Conservation (phyloP, 1,140 invertebrate species). For the Drosophila sechellia region DNA sequence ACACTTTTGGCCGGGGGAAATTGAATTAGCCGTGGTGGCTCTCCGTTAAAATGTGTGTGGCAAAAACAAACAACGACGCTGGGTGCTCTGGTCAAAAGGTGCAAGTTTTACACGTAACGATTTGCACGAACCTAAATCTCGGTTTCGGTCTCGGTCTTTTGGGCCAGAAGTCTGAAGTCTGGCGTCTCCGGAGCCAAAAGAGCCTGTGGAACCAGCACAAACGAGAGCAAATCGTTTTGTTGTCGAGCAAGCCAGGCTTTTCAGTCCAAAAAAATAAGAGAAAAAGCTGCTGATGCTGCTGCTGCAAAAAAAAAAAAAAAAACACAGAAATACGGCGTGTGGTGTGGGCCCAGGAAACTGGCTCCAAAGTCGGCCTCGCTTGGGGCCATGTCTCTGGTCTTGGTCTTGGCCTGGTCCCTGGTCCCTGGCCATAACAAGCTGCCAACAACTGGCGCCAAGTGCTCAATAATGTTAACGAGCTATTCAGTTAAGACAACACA, state of each 20-base stretch:
- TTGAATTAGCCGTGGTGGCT: constrained; percentile 66
- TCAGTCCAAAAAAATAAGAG: not conserved
- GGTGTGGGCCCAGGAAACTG: constrained; percentile 65
- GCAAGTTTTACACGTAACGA: constrained; percentile 82
- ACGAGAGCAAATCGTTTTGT: constrained; percentile 83
- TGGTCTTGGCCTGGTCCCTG: constrained; percentile 39
- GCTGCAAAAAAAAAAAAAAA: not conserved
- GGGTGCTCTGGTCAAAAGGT: constrained; percentile 75
- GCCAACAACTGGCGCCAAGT: constrained; percentile 84
- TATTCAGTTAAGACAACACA: constrained; percentile 83
- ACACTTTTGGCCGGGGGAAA: constrained; percentile 51
- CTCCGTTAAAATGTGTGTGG: constrained; percentile 35
- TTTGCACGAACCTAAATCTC: constrained; percentile 71
- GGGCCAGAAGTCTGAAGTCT: constrained; percentile 19
- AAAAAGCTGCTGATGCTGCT: not conserved
- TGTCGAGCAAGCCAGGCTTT: constrained; percentile 53
- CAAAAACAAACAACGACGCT: constrained; percentile 68
- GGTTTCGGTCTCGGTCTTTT: constrained; percentile 7
- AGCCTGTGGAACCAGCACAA: constrained; percentile 62
- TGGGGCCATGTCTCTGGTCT: constrained; percentile 72
- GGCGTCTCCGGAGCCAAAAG: not conserved
- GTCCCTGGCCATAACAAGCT: constrained; percentile 77
- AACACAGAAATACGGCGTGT: constrained; percentile 48
- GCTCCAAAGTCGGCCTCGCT: constrained; percentile 61
- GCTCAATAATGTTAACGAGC: constrained; percentile 84